These are phyloP conservation scores for Caranx ignobilis DNA, from an alignment of 2,113 vertebrate genomes.

Conservation along the genomic window DNA sequence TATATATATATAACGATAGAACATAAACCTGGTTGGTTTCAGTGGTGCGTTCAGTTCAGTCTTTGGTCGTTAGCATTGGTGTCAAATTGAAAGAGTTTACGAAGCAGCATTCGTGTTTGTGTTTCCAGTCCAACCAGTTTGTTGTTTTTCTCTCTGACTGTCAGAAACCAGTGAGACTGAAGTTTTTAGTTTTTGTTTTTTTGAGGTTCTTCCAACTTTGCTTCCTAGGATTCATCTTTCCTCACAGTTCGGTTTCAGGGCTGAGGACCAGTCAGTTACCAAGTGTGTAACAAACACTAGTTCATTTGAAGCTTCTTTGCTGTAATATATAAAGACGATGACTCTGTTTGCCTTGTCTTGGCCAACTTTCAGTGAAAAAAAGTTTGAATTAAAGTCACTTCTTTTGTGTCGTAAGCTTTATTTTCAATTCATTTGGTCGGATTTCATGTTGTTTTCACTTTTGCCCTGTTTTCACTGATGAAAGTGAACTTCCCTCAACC, in stretches of 20 bases:
- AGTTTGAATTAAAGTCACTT: slow-evolving; percentile 58
- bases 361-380: slow-evolving; percentile 27
- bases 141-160: slow-evolving; percentile 3
- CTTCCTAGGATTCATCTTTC: background rate
- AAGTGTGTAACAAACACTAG: slow-evolving; percentile 8
- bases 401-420: slow-evolving; percentile 57
- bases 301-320: background rate
- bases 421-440: slow-evolving; percentile 4
- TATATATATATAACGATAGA: background rate
- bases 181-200: background rate
- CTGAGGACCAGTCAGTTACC: background rate
- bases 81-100: background rate
- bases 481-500: background rate
- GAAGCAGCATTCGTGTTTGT: background rate
- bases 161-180: background rate
- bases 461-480: slow-evolving; percentile 16
- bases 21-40: background rate
- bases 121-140: background rate
- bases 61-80: background rate
- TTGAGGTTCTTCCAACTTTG: background rate
- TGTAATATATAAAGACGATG: slow-evolving; percentile 10
- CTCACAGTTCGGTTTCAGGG: background rate
- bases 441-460: background rate
- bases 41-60: background rate
- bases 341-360: slow-evolving; percentile 20